phyloP scores from a whole-genome alignment of 2,113 vertebrate species.

The Ophthalmolycus amberensis region DNA sequence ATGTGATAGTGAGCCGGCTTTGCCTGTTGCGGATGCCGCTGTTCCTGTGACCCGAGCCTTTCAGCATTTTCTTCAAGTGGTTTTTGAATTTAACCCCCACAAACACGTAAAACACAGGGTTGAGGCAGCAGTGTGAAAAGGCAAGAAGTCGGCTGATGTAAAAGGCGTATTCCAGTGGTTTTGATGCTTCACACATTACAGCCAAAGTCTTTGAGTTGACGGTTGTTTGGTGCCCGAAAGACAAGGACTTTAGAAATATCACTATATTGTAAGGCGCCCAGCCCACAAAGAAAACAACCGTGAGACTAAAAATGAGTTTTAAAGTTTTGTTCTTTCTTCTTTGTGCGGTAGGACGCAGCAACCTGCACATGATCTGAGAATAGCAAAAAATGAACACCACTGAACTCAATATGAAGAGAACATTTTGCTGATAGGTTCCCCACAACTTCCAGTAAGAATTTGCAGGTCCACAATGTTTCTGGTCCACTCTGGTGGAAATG shows the following conservation, averaged over 20 bases:
- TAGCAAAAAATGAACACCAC: constrained; percentile 88
- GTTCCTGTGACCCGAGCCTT: constrained; percentile 19
- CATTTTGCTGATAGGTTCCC: constrained; percentile 86
- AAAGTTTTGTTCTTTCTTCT: constrained; percentile 87
- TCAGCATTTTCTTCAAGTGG: constrained; percentile 85
- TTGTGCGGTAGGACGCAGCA: constrained; percentile 82
- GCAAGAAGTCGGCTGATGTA: constrained; percentile 86
- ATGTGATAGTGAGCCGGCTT: constrained; percentile 59
- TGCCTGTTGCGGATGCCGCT: constrained; percentile 5
- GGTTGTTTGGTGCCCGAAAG: fast-evolving
- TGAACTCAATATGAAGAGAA: constrained; percentile 86
- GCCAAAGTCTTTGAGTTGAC: fast-evolving
- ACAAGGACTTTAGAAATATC: constrained; percentile 83
- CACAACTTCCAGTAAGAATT: constrained; percentile 55
- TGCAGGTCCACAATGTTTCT: constrained; percentile 69
- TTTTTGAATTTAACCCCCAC: constrained; percentile 92
- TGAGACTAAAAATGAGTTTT: constrained; percentile 90
- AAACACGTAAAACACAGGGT: constrained; percentile 93
- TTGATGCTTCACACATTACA: not conserved
- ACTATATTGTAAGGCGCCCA: constrained; percentile 93
- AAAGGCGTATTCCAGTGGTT: constrained; percentile 71
- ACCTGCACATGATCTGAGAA: constrained; percentile 84
- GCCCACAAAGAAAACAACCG: constrained; percentile 90
- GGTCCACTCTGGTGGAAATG: constrained; percentile 67
- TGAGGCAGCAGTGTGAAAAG: constrained; percentile 94